Conservation (phyloP, 37 sponge, comb jelly and placozoan species). For the Oscarella lobularis region DNA sequence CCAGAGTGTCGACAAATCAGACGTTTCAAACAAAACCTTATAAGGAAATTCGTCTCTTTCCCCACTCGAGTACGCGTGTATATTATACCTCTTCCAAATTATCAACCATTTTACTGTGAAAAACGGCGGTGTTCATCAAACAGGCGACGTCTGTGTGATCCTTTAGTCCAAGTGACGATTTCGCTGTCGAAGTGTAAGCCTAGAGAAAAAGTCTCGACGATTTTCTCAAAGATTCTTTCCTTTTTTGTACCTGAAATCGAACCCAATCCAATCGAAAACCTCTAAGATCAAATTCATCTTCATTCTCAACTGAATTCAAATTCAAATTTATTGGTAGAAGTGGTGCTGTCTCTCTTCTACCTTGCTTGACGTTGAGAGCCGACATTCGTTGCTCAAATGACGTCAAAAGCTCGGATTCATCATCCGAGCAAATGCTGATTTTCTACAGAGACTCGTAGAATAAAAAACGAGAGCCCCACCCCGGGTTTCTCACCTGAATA, state of each 20-base stretch:
- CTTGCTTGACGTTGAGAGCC: conserved; percentile 49
- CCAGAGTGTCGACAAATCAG: conserved; percentile 72
- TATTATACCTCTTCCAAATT: conserved; percentile 48
- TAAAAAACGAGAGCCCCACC: not conserved
- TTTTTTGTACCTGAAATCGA: conserved; percentile 46
- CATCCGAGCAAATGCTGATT: conserved; percentile 72
- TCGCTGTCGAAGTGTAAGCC: conserved; percentile 14
- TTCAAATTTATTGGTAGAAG: not conserved
- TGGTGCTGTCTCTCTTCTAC: conserved; percentile 2
- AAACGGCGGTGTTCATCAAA: conserved; percentile 69
- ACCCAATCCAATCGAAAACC: conserved; percentile 90
- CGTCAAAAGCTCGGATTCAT: conserved; percentile 72
- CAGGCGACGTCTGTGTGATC: conserved; percentile 54
- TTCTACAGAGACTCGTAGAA: conserved; percentile 16
- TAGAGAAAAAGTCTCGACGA: not conserved
- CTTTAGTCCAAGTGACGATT: conserved; percentile 24
- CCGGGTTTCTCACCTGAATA: conserved; percentile 5
- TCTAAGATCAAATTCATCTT: conserved; percentile 61
- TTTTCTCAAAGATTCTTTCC: not conserved
- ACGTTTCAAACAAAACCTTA: conserved; percentile 23
- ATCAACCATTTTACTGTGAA: conserved; percentile 76
- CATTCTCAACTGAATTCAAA: conserved; percentile 20
- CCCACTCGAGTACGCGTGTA: too few species aligned
- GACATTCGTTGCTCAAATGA: conserved; percentile 72
- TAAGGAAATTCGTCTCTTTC: too few species aligned